Evolutionary conservation across 1,140 invertebrate species (phyloP), one percentile per base, ranked within the genome.

Genomic region (Atta cephalotes): DNA sequence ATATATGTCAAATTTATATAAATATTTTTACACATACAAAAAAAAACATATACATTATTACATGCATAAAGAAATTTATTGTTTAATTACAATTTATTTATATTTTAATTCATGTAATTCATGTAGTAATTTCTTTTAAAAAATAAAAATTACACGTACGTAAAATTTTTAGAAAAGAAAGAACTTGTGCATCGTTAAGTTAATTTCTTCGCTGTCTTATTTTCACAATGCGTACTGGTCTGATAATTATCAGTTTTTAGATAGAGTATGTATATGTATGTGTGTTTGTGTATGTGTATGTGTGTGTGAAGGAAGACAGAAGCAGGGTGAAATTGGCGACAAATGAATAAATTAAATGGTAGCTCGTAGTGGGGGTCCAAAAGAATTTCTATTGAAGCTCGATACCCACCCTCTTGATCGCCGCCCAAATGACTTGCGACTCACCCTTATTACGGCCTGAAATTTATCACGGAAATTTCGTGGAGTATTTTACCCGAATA

Each of bases 331-430:
- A 88, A 91, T 81, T 71, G 62, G 88, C 70, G 88, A 91, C 92
- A 91, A 90, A 90, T 92, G 92, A 92, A 92, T 92, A 92, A 93
- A 93, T 91, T 92, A 92, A 91, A 92, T 78, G 71, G 78, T 70
- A 39, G 56, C 16, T 16, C 39, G 49, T 31, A 35, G 35, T 45
- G 66, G 86, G 72, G 81, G 66, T 87, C 66, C 70, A 88, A 93
- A 93, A 93, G 92, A 93, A 93, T 93, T 93, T 93, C 91, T 93
- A 93, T 93, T 93, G 92, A 93, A 93, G 92, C 92, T 71, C 90
- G 82, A 90, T 93, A 88, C 81, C 80, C 85, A 90, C 66, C 88
- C 90, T 72, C 85, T 68, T 76, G 39, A 82, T 88, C 81, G 79
- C 68, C 84, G 85, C 63, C 91, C 92, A 92, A 93, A 93, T 93